Conservation (phyloP, 2,888 invertebrate genomes). For the Eupelmus urozonus region DNA sequence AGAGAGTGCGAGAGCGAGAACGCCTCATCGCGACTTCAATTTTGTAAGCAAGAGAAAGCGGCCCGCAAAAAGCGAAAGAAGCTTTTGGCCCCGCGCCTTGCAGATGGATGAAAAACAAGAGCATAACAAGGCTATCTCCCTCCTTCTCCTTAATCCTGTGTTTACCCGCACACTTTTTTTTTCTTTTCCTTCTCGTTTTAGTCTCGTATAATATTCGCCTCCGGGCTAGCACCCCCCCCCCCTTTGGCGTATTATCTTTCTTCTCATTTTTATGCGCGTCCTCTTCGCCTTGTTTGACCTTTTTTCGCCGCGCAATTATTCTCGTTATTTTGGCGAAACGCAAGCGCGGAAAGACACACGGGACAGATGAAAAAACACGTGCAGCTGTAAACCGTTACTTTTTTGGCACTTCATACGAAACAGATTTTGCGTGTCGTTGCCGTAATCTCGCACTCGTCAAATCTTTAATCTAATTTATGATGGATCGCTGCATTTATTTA, state of each 20-base stretch:
- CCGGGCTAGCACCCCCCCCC: not conserved
- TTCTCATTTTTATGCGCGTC: not conserved
- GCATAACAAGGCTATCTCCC: not conserved
- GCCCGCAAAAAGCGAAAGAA: constrained; percentile 17
- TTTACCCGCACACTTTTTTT: not conserved
- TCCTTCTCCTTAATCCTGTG: constrained; percentile 4
- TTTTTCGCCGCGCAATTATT: constrained; percentile 1
- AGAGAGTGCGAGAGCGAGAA: too few species aligned
- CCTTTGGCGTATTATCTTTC: constrained; percentile 15
- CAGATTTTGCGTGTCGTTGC: constrained; percentile 7
- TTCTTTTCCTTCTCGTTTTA: not conserved
- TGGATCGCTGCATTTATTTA: too few species aligned
- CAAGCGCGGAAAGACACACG: not conserved
- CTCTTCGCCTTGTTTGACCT: not conserved
- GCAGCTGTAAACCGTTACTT: not conserved
- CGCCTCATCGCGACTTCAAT: constrained; percentile 14
- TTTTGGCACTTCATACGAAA: constrained; percentile 2
- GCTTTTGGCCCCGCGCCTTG: constrained; percentile 17
- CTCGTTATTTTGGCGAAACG: constrained; percentile 3
- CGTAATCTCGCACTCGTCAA: not conserved
- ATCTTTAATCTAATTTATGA: not conserved
- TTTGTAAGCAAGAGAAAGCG: not conserved
- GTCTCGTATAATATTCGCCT: constrained; percentile 23
- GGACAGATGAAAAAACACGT: constrained; percentile 6
- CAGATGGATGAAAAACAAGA: constrained; percentile 35